Evolutionary conservation across 1,140 invertebrate species (phyloP).

Genomic region (Bombus confusus): DNA sequence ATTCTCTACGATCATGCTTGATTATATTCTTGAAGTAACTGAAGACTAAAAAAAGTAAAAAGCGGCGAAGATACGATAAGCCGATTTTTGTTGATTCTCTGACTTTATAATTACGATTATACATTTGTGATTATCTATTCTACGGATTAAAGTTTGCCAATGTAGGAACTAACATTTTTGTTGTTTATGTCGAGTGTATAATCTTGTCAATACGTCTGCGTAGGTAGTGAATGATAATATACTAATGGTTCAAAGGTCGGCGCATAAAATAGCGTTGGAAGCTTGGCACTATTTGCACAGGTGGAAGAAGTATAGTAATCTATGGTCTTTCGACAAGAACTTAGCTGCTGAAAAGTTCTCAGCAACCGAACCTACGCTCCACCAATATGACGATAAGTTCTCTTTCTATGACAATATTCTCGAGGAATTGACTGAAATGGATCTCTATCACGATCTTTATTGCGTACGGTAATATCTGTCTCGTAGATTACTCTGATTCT

Average conservation of each 20-base stretch:
- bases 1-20: too few species aligned
- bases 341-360: slow-evolving; percentile 89
- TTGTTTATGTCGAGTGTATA: background rate
- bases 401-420: slow-evolving; percentile 91
- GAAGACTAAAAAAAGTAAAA: too few species aligned
- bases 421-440: slow-evolving; percentile 86
- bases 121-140: too few species aligned
- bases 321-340: slow-evolving; percentile 93
- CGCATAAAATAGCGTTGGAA: slow-evolving; percentile 85
- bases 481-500: background rate
- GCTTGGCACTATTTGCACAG: slow-evolving; percentile 87
- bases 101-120: too few species aligned
- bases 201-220: slow-evolving; percentile 16
- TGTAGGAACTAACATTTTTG: background rate
- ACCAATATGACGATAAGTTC: slow-evolving; percentile 92
- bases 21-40: too few species aligned
- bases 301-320: slow-evolving; percentile 89
- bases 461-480: slow-evolving; percentile 83
- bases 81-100: too few species aligned
- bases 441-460: slow-evolving; percentile 84
- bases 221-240: slow-evolving; percentile 87
- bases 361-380: slow-evolving; percentile 86
- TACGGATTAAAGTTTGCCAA: too few species aligned
- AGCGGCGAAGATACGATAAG: too few species aligned
- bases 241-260: slow-evolving; percentile 86